Conservation (phyloP, 2,888 invertebrate genomes). For the Dyspetes luteomarginatus region DNA sequence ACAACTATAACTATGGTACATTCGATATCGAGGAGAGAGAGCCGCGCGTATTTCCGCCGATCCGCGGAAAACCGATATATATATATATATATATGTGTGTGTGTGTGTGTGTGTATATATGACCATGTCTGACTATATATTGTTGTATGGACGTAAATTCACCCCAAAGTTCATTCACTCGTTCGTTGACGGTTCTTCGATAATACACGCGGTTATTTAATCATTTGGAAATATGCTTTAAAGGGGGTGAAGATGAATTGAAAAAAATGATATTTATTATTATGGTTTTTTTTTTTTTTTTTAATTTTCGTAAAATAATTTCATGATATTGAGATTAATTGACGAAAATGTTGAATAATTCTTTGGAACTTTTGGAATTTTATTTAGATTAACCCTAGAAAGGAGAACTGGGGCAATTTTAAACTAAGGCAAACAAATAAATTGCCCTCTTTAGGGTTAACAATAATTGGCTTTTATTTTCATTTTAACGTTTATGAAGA, state of each 20-base stretch:
- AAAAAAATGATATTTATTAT: too few species aligned
- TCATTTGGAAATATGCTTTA: background rate
- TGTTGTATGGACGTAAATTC: background rate
- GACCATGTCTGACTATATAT: background rate
- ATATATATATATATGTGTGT: background rate
- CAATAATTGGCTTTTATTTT: too few species aligned
- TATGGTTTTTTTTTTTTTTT: too few species aligned
- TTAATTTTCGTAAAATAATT: too few species aligned
- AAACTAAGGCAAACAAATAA: too few species aligned
- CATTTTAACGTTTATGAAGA: too few species aligned
- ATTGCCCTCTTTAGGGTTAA: background rate
- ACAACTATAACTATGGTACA: slow-evolving; percentile 8
- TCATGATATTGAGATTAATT: too few species aligned
- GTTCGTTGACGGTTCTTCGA: slow-evolving; percentile 41
- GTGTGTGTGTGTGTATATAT: background rate
- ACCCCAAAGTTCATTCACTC: slow-evolving; percentile 56
- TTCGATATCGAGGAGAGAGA: slow-evolving; percentile 53
- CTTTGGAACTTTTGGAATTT: too few species aligned
- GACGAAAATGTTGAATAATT: too few species aligned
- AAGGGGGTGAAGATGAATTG: background rate
- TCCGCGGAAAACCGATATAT: slow-evolving; percentile 31
- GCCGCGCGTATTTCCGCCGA: slow-evolving; percentile 49
- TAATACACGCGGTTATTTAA: slow-evolving; percentile 19
- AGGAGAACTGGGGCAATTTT: too few species aligned
- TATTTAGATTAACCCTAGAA: too few species aligned